Evolutionary conservation across 2,888 invertebrate genomes (phyloP).

Genomic region (Dasysyrphus tricinctus): DNA sequence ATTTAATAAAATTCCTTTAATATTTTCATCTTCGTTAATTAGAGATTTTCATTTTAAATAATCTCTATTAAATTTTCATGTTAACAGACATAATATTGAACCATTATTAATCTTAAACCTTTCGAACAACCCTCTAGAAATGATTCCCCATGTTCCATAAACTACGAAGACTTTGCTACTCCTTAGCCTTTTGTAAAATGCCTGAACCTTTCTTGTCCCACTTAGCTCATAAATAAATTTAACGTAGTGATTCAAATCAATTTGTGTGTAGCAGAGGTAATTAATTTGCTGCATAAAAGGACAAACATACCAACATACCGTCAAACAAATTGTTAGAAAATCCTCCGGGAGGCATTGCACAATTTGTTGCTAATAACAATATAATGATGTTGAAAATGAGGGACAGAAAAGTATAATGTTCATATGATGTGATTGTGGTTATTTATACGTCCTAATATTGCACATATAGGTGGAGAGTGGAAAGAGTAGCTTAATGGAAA

Average conservation of each 20-base stretch:
- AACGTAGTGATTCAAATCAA: constrained; percentile 3
- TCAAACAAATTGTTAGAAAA: not conserved
- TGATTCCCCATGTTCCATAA: not conserved
- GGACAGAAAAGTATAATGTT: too few species aligned
- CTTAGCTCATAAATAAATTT: not conserved
- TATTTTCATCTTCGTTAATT: not conserved
- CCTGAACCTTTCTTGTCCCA: not conserved
- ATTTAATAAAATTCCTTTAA: not conserved
- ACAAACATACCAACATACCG: not conserved
- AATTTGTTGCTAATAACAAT: too few species aligned
- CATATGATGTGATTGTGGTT: too few species aligned
- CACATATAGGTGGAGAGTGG: too few species aligned
- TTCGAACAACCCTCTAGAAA: not conserved
- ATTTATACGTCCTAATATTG: too few species aligned
- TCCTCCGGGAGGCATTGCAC: too few species aligned
- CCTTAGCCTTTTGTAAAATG: not conserved
- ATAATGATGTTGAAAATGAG: too few species aligned
- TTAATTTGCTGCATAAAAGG: constrained; percentile 17
- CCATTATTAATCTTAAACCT: not conserved
- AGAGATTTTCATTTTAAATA: not conserved
- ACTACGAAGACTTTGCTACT: not conserved
- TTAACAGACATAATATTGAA: not conserved
- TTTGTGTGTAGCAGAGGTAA: not conserved
- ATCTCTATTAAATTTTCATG: not conserved
- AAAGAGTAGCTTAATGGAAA: too few species aligned